Evolutionary conservation across 2,888 invertebrate species (phyloP), one percentile per base, ranked within the genome.

Genomic region (Campaea margaritaria): DNA sequence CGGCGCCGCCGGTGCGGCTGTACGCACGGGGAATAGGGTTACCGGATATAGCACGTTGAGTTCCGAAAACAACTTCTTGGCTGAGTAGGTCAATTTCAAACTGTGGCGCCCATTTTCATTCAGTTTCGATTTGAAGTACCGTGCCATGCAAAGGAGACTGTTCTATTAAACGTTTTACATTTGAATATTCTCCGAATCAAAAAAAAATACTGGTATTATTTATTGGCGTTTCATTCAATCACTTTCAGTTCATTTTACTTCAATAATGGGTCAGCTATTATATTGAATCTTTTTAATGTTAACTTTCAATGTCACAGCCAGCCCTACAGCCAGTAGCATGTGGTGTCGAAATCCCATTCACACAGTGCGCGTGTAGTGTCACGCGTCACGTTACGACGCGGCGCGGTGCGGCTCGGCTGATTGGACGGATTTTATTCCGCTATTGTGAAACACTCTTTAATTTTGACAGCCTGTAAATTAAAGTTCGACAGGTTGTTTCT

Each of bases 391-490:
- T 55, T 41, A 47, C 38, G 27, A 39, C 38, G n/a, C n/a, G 16
- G 13, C 13, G 21, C 44, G 41, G n/a, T n/a, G n/a, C n/a, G n/a
- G n/a, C n/a, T n/a, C n/a, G n/a, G n/a, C 41, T 57, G 57, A 57
- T 57, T 57, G 50, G 57, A 50, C 13, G 14, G 11, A 12, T 57
- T 50, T 45, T 41, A 45, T 50, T 44, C 16, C 56, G 13, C 42
- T n/a, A 34, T 50, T 58, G 44, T 38, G 58, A 34, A 46, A 50
- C 51, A 13, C 14, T 56, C 39, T 50, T 41, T 45, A 45, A 57
- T 45, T 51, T 47, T 27, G 58, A 51, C 58, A 47, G 45, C 31
- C 51, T 36, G 50, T 58, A 51, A 47, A 58, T 51, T 58, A 5
- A 47, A 58, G 42, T 42, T 16, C 16, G 50, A 43, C 50, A 51